phyloP scores from a whole-genome alignment of 2,113 vertebrate genomes.

The Fulica atra region DNA sequence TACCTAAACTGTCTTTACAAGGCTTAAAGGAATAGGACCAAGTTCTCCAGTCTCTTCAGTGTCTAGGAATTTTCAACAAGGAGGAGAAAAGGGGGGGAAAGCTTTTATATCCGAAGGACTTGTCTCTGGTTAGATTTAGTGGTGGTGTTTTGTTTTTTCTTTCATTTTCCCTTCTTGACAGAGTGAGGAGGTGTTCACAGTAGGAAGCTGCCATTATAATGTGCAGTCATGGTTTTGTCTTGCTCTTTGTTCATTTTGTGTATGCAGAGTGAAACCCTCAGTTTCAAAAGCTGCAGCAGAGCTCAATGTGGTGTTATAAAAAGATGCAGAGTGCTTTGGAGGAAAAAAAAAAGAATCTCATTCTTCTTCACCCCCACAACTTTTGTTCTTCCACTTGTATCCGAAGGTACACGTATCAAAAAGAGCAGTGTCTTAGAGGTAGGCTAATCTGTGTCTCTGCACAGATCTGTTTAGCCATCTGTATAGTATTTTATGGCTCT shows the following conservation, averaged over 20 bases:
- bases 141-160: neutral
- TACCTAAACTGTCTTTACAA: neutral
- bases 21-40: neutral
- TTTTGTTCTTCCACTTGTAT: neutral
- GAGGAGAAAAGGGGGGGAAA: neutral
- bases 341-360: neutral
- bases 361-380: neutral
- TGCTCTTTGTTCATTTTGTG: conserved; percentile 9
- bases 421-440: conserved; percentile 9
- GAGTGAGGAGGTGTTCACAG: neutral
- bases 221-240: neutral
- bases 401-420: neutral
- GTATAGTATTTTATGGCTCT: conserved; percentile 29
- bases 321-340: neutral
- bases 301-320: neutral
- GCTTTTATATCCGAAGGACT: neutral
- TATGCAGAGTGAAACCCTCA: neutral
- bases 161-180: neutral
- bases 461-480: conserved; percentile 48
- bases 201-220: neutral
- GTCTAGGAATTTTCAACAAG: neutral
- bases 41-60: neutral
- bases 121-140: neutral
- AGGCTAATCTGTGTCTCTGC: neutral
- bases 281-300: neutral